A percentile compares a stretch with the other conserved stretches of the same genome.
Conservation (phyloP, 2,888 invertebrate genomes). For the Eupithecia inturbata region DNA sequence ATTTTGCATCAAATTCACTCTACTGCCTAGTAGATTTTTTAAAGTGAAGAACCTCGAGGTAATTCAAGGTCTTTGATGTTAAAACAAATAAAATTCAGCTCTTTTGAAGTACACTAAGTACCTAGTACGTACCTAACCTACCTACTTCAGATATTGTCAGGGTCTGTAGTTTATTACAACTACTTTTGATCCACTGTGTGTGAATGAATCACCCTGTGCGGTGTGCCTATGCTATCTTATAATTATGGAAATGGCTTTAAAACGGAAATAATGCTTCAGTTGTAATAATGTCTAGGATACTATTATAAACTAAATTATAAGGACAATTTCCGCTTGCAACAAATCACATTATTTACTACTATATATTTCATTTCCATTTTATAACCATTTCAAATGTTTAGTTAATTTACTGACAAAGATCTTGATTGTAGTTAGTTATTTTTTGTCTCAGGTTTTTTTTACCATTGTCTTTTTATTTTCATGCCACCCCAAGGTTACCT, state of each 20-base stretch:
- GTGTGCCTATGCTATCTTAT: neutral
- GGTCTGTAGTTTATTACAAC: neutral
- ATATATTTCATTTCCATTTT: conserved; percentile 20
- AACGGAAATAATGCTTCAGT: conserved; percentile 11
- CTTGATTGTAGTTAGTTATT: neutral
- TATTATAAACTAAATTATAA: neutral
- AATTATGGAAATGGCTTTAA: conserved; percentile 16
- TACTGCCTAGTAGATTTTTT: no score
- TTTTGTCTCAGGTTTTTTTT: neutral
- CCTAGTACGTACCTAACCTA: no score
- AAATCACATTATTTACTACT: neutral
- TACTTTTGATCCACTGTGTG: neutral
- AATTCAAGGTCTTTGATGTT: neutral
- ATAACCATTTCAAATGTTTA: conserved; percentile 50
- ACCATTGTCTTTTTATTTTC: neutral
- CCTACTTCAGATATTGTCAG: neutral
- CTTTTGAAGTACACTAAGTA: no score
- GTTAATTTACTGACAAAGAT: conserved; percentile 32
- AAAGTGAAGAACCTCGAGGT: neutral
- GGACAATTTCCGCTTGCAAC: neutral
- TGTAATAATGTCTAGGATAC: neutral
- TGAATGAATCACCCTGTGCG: neutral
- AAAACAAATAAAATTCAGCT: neutral
- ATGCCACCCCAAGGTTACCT: conserved; percentile 3
- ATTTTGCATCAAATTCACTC: neutral